Base-by-base conservation (phyloP, 2,113 vertebrate species). In the Rhagologus leucostigma region DNA sequence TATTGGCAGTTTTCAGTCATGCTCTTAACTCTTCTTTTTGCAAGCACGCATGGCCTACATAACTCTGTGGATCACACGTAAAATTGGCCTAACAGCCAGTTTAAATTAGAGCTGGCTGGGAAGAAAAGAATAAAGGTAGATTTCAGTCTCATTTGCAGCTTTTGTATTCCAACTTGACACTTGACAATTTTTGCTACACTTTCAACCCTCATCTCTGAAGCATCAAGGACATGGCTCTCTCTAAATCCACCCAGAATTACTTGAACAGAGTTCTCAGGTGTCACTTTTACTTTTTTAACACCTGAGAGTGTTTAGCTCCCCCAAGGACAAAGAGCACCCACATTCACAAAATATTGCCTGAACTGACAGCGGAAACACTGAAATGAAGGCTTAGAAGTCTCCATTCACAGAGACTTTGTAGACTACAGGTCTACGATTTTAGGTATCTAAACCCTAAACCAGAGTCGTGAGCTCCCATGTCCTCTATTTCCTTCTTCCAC, bases 21-120 rank as follows among this genome's bases (percentile, higher is more conserved):
- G 27, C 21, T 87, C 24, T 67, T 20, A 84, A 80, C 14, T 56
- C n/a, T 29, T 16, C 16, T 32, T 42, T 52, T 11, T 10, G 5
- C 50, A 62, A 70, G 77, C n/a, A 44, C 0, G 0, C 12, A 9
- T 11, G n/a, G 39, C 41, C 13, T 37, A 11, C 0, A 3, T n/a
- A 64, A 19, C 37, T 57, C n/a, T 16, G 32, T 44, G 63, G 50
- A 46, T 75, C 56, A 39, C 16, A 10, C 3, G 4, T n/a, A 60
- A 55, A 82, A 78, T 8, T 69, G 70, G 23, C 39, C 52, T 46
- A 68, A 55, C 6, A 75, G 49, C 4, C 89, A 73, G 26, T 39
- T 62, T n/a, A 83, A 79, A 63, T 35, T 50, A 76, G 41, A 94
- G 15, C 24, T 91, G 33, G 33, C 14, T 60, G 37, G 20, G 12